Percentiles rank a stretch among this genome's conserved stretches.
Evolutionary conservation across 2,113 vertebrate genomes (phyloP).

Genomic region (Mastomys coucha): DNA sequence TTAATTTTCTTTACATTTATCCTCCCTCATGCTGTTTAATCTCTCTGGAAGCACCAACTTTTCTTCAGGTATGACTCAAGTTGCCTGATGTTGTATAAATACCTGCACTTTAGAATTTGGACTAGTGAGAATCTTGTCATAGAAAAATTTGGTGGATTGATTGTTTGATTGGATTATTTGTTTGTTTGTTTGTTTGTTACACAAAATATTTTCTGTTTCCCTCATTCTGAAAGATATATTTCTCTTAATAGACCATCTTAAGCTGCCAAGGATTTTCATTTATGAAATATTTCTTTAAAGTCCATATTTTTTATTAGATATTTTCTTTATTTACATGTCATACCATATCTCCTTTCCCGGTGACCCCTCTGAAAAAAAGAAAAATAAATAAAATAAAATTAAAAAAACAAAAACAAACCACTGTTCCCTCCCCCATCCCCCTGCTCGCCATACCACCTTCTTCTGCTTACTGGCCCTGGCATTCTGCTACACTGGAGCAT

Average conservation of each 20-base stretch:
- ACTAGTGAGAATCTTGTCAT: not conserved
- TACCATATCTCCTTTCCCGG: too few relatives aligned
- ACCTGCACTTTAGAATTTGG: not conserved
- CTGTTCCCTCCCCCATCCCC: too few relatives aligned
- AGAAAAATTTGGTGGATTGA: not conserved
- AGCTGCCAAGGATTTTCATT: not conserved
- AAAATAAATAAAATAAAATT: too few relatives aligned
- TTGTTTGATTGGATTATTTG: too few relatives aligned
- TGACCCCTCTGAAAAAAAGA: too few relatives aligned
- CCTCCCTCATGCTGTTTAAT: not conserved
- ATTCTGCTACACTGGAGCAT: too few relatives aligned
- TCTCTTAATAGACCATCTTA: slow-evolving; percentile 14
- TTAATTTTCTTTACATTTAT: not conserved
- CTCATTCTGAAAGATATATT: not conserved
- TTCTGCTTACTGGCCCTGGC: too few relatives aligned
- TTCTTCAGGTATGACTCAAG: not conserved
- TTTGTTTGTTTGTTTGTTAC: not conserved
- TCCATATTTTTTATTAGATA: too few relatives aligned
- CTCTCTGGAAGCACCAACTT: not conserved
- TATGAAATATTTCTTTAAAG: not conserved
- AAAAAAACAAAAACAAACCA: too few relatives aligned
- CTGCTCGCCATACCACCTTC: too few relatives aligned
- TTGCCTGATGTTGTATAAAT: not conserved
- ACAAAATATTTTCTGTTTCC: not conserved
- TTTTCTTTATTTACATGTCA: too few relatives aligned